A percentile compares a stretch with the other conserved stretches of the same genome.
phyloP scores from a whole-genome alignment of 2,888 invertebrate species.

The Mimumesa dahlbomi region DNA sequence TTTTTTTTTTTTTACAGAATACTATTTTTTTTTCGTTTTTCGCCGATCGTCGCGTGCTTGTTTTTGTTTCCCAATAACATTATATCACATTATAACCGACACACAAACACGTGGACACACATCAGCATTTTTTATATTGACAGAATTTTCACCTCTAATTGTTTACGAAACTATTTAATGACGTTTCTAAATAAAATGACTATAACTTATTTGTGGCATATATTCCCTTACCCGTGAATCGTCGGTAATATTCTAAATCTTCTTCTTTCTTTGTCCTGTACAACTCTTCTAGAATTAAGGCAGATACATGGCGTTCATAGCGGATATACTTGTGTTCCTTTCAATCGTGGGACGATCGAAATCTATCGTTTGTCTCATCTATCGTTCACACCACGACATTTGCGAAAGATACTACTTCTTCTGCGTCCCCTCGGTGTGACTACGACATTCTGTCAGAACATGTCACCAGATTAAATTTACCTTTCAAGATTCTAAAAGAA shows the following conservation, averaged over 20 bases:
- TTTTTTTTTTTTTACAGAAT: no score
- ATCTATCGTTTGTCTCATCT: slow-evolving; percentile 20
- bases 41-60: neutral
- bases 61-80: neutral
- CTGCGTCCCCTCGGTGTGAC: slow-evolving; percentile 69
- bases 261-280: no score
- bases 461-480: no score
- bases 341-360: no score
- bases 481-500: no score
- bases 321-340: no score
- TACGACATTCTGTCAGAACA: slow-evolving; percentile 63
- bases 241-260: no score
- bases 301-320: no score
- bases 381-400: slow-evolving; percentile 50
- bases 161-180: slow-evolving; percentile 68
- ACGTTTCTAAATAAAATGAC: slow-evolving; percentile 61
- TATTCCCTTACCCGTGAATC: slow-evolving; percentile 27
- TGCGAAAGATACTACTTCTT: slow-evolving; percentile 73
- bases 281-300: no score
- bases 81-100: slow-evolving; percentile 9
- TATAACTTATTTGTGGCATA: slow-evolving; percentile 22
- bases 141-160: slow-evolving; percentile 50
- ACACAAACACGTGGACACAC: slow-evolving; percentile 7
- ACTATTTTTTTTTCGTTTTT: neutral
- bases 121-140: slow-evolving; percentile 8